Evolutionary conservation across 2,888 invertebrate genomes (phyloP), one percentile per base, ranked within the genome.

Genomic region (Leuctra nigra): DNA sequence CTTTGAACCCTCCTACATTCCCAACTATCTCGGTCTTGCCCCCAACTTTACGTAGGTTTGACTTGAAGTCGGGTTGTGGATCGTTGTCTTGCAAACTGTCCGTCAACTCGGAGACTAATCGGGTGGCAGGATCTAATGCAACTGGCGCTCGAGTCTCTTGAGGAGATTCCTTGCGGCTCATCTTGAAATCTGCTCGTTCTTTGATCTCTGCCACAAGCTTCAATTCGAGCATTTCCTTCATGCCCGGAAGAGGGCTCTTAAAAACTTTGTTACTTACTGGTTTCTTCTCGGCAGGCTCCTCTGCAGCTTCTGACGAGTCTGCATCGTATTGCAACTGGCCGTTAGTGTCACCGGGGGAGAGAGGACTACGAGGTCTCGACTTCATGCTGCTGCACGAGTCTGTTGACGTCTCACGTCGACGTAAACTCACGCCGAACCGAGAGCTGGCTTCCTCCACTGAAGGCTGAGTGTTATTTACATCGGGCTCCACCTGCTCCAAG

Each of bases 201-300:
- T 89, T 90, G 57, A 91, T 90, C 71, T 91, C 91, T 4, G 88
- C 86, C 47, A 90, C 86, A 23, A 88, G 72, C 68, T 88, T 87
- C 50, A 87, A 72, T 67, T 89, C 89, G 50, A 87, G 75, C 82
- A 90, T 88, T 69, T 91, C 91, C 66, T 91, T 91, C 78, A 86
- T 83, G 25, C 82, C 80, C 4, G 77, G 74, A 59, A 76, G 74
- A 0, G 68, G 67, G 59, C 73, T 77, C 66, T 74, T 75, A 64
- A 75, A 70, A 61, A 73, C 55, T 39, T 63, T 64, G 20, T 59
- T 58, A n/a, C n/a, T n/a, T 20, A 39, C 50, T 41, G 52, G 35
- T 13, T 53, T 39, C 13, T 14, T 7, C 23, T 52, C 53, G 14
- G 23, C 41, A 20, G 46, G 23, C n/a, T 53, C 23, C 0, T 48